These are phyloP conservation scores for Eustalomyia histrio DNA, from an alignment of 2,888 invertebrate genomes.

Conservation along the genomic window DNA sequence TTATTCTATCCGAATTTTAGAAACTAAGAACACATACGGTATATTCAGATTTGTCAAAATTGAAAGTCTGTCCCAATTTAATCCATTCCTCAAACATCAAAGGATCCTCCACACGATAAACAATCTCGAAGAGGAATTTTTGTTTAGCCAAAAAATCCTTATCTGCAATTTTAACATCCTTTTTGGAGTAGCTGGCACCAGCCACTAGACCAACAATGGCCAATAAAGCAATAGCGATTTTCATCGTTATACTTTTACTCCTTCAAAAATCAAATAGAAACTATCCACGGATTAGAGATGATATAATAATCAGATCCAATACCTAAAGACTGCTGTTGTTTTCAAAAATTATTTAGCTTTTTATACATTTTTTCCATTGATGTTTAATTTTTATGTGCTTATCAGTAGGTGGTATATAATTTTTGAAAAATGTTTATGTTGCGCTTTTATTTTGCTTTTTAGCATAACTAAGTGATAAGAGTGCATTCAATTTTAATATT, in stretches of 20 bases:
- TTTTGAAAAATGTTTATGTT: too few relatives aligned
- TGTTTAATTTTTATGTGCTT: too few relatives aligned
- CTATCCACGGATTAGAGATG: conserved; percentile 64
- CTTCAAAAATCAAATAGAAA: conserved; percentile 47
- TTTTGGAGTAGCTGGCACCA: conserved; percentile 55
- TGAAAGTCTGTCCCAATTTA: conserved; percentile 80
- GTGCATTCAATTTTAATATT: too few relatives aligned
- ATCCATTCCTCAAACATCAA: conserved; percentile 73
- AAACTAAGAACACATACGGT: conserved; percentile 50
- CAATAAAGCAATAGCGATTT: conserved; percentile 67
- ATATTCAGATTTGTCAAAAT: conserved; percentile 71
- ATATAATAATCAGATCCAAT: conserved; percentile 67
- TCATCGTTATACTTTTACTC: conserved; percentile 61
- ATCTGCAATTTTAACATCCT: conserved; percentile 71
- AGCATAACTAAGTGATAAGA: too few relatives aligned
- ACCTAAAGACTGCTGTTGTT: conserved; percentile 70
- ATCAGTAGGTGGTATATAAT: too few relatives aligned
- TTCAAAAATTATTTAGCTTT: neutral
- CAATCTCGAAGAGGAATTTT: conserved; percentile 72
- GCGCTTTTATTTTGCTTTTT: too few relatives aligned
- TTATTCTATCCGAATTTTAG: too few relatives aligned
- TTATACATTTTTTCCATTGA: conserved; percentile 59
- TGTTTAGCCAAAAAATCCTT: conserved; percentile 71
- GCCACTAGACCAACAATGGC: conserved; percentile 68
- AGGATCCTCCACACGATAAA: conserved; percentile 69